Base-by-base conservation (phyloP, 53 echinoderm and acorn worm genomes). In the Echinarachnius parma region DNA sequence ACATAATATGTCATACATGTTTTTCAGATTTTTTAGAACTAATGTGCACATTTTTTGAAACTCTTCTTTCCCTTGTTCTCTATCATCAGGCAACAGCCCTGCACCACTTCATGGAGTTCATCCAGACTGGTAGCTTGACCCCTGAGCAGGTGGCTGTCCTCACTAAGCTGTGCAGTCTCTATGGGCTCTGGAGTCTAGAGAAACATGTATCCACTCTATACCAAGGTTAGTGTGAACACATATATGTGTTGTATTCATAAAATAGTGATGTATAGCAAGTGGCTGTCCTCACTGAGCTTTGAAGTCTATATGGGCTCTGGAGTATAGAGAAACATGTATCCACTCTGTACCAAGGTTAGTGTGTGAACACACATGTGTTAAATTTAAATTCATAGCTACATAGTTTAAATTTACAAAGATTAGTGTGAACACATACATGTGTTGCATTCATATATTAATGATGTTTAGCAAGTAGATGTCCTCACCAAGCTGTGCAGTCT, bases 241-340 rank as follows among this genome's bases (percentile, higher is more conserved):
- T n/a, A n/a, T n/a, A n/a, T n/a, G n/a, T n/a, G n/a, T n/a, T n/a
- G n/a, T n/a, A n/a, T n/a, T n/a, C n/a, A n/a, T n/a, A n/a, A n/a
- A n/a, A n/a, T n/a, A n/a, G n/a, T n/a, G n/a, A n/a, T n/a, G n/a
- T n/a, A n/a, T n/a, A 80, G 31, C 56, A 63, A 18, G 30, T 46
- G 4, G 32, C 55, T 21, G 80, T 80, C 19, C 68, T 80, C 2
- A 66, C 49, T 21, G 39, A 67, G 31, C 58, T 80, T 27, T 68
- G 80, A 32, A 66, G 57, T 39, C 58, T 80, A 46, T 80, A 80
- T 44, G 80, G 80, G 31, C 67, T 80, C 0, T 80, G 80, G 80
- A 80, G 80, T 26, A 45, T 80, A 21, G 80, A 80, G 68, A 80
- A 80, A 69, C 80, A 80, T 42, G 69, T 80, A 58, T 27, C 80